Evolutionary conservation across 2,888 invertebrate species (phyloP), one percentile per base, ranked within the genome.

Genomic region (Gonocerus acuteangulatus): DNA sequence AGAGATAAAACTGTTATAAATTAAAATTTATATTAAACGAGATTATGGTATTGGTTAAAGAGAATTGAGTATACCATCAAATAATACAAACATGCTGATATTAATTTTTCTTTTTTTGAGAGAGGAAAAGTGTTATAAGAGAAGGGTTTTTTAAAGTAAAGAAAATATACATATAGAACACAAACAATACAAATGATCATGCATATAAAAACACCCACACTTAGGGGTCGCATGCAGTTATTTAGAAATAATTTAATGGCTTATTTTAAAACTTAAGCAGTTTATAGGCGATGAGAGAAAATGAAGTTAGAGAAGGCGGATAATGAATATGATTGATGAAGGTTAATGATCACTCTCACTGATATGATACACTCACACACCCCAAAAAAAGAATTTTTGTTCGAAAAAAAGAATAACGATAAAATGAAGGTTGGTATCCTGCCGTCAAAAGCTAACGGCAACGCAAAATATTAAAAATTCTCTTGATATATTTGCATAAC

Each of bases 261-360:
- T 54, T n/a, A 23, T 54, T 54, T 54, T 7, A 15, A 39, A n/a
- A 54, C 15, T 39, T 54, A 54, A 42, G 54, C 39, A 54, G 36
- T 54, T 54, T 42, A 9, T n/a, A 42, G 39, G 39, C 39, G 22
- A 42, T 22, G 15, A 42, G 18, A 18, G 21, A 19, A 18, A 36
- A 6, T 6, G 34, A 23, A 54, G 36, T 54, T 15, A 54, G 39
- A 36, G 42, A 54, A 54, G 54, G 54, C 54, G 54, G 36, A 23
- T 21, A 39, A 54, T 54, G 54, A 54, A 54, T 36, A 42, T 54
- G 54, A 39, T 39, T 54, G 54, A 54, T 54, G 42, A 22, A 54
- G 36, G 54, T 54, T 39, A 39, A 39, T 42, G 21, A 16, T 16
- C 54, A 54, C 15, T 54, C 54, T 54, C 39, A 54, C 54, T 42